These are phyloP conservation scores for Schrankia costaestrigalis DNA, from an alignment of 2,888 invertebrate genomes.

Conservation along the genomic window DNA sequence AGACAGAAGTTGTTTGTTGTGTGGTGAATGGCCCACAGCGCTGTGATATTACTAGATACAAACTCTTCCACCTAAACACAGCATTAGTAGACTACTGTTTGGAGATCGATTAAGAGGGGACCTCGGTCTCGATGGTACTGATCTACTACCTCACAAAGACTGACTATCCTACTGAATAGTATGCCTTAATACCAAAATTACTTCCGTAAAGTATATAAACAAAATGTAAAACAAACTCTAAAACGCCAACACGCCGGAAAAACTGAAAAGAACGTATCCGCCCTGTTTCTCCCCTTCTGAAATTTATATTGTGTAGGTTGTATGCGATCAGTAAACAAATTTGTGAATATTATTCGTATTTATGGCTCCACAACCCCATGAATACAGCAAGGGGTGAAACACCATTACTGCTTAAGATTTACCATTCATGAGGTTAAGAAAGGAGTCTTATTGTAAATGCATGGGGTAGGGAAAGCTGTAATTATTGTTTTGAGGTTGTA, in stretches of 20 bases:
- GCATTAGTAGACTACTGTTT: no score
- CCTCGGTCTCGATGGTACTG: no score
- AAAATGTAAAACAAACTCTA: conserved; percentile 6
- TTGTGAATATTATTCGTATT: conserved; percentile 73
- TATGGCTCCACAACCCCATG: conserved; percentile 47
- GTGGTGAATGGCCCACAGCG: no score
- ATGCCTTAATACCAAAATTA: no score
- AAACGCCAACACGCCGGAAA: conserved; percentile 17
- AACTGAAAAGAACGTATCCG: conserved; percentile 31
- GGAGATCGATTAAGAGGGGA: no score
- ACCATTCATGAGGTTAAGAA: conserved; percentile 65
- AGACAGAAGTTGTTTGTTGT: no score
- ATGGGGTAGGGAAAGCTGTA: conserved; percentile 43
- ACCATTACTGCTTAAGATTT: conserved; percentile 63
- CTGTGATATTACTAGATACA: no score
- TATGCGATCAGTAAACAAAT: conserved; percentile 75
- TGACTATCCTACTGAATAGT: no score
- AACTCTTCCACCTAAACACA: no score
- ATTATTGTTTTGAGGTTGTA: conserved; percentile 19
- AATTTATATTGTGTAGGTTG: conserved; percentile 32
- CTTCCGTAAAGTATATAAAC: background rate
- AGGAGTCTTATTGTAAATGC: conserved; percentile 53
- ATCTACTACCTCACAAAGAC: no score
- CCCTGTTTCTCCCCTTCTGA: conserved; percentile 35
- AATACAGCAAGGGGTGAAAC: conserved; percentile 64